Evolutionary conservation across 53 echinoderm and acorn worm species (phyloP).

Genomic region (Glandiceps talaboti): DNA sequence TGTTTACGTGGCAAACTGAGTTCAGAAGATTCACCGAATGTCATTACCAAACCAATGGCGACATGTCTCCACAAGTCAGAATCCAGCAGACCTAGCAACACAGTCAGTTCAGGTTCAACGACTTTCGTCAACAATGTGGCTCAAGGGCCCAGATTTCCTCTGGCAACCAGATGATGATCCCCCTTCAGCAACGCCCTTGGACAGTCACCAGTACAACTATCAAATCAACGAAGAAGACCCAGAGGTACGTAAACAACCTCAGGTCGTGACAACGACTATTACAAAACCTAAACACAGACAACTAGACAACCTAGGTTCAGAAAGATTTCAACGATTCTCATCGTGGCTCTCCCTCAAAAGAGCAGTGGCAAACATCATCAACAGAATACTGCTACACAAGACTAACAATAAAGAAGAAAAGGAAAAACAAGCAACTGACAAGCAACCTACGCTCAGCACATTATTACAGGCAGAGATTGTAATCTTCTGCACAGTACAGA

Average conservation of each 20-base stretch:
- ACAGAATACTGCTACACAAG: neutral
- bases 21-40: conserved; percentile 19
- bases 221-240: conserved; percentile 8
- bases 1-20: conserved; percentile 32
- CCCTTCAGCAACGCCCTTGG: too few relatives aligned
- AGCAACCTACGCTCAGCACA: neutral
- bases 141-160: conserved; percentile 17
- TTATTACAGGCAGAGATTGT: neutral
- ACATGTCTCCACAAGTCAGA: conserved; percentile 21
- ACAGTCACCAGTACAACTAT: neutral
- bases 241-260: conserved; percentile 9
- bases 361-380: neutral
- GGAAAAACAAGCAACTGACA: neutral
- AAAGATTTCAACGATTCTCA: conserved; percentile 31
- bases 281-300: neutral
- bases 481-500: neutral
- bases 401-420: neutral
- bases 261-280: neutral
- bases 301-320: conserved; percentile 3
- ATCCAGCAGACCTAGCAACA: conserved; percentile 32
- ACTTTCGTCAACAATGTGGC: conserved; percentile 22
- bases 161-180: conserved; percentile 12
- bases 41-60: conserved; percentile 27
- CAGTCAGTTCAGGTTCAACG: conserved; percentile 12
- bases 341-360: neutral